A percentile compares a stretch with the other conserved stretches of the same genome.
Conservation (phyloP, 2,797 vertebrate genomes). For the Allenopithecus nigroviridis region DNA sequence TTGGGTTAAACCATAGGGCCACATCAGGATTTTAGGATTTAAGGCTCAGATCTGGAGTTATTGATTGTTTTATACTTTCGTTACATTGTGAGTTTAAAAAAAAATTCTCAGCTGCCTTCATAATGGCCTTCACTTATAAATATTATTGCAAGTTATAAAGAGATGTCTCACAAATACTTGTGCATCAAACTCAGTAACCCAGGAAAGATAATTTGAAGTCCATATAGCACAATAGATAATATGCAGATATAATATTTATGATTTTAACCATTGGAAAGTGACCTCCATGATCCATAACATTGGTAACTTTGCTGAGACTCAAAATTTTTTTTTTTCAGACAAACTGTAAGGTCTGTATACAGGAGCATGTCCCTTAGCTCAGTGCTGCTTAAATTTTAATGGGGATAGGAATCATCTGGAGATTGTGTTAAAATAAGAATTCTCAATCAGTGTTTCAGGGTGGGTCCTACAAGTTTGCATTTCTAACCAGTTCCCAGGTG, state of each 20-base stretch:
- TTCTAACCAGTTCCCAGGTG: neutral
- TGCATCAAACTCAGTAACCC: neutral
- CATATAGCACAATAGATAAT: neutral
- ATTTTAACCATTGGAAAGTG: neutral
- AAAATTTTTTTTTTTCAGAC: neutral
- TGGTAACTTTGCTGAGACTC: conserved; percentile 25
- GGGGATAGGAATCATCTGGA: neutral
- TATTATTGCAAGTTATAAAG: neutral
- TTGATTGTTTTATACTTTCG: neutral
- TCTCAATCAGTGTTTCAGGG: neutral
- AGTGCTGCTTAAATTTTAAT: conserved; percentile 17
- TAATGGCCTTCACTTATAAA: neutral
- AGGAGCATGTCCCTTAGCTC: neutral
- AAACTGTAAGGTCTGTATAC: neutral
- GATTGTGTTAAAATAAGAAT: conserved; percentile 48
- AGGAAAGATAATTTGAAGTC: neutral
- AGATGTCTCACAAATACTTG: neutral
- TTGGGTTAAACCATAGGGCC: neutral
- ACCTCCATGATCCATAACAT: neutral
- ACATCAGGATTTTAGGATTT: neutral
- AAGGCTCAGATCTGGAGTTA: neutral
- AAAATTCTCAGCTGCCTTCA: neutral
- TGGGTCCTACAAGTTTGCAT: neutral
- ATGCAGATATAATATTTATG: neutral
- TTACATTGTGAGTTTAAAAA: neutral